Percentiles rank a stretch among this genome's conserved stretches.
phyloP scores from a whole-genome alignment of 2,113 vertebrate species.

The Siniperca chuatsi region DNA sequence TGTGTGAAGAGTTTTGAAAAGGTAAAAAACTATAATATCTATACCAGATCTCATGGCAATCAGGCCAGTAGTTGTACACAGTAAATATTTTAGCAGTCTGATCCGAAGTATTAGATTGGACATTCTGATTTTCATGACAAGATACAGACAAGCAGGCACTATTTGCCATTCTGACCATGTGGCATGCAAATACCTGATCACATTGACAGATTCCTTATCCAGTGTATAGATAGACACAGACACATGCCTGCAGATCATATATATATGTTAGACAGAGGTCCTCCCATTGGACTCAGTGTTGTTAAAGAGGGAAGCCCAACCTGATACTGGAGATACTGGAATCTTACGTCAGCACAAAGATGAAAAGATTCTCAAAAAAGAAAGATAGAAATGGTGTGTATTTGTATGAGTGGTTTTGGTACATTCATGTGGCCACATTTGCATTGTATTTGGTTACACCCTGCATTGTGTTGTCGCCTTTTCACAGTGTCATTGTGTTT shows the following conservation, averaged over 20 bases:
- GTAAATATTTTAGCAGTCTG: too few species aligned
- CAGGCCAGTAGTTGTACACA: too few species aligned
- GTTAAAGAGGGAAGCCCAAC: neutral
- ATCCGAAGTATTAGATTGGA: too few species aligned
- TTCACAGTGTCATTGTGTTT: conserved; percentile 35
- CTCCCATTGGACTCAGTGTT: neutral
- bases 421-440: conserved; percentile 13
- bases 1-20: too few species aligned
- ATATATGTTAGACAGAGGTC: neutral
- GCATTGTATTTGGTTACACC: conserved; percentile 71
- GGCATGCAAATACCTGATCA: neutral
- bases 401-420: neutral
- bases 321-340: neutral
- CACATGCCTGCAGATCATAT: neutral
- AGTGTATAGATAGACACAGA: neutral
- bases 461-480: conserved; percentile 46
- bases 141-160: neutral
- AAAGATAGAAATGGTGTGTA: neutral
- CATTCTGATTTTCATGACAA: neutral
- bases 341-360: neutral
- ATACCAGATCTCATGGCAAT: too few species aligned
- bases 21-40: too few species aligned
- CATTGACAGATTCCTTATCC: neutral
- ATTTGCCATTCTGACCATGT: neutral
- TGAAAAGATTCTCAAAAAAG: neutral